A percentile compares a stretch with the other conserved stretches of the same genome.
Evolutionary conservation across 2,113 vertebrate species (phyloP).

Genomic region (Prochilodus magdalenae): DNA sequence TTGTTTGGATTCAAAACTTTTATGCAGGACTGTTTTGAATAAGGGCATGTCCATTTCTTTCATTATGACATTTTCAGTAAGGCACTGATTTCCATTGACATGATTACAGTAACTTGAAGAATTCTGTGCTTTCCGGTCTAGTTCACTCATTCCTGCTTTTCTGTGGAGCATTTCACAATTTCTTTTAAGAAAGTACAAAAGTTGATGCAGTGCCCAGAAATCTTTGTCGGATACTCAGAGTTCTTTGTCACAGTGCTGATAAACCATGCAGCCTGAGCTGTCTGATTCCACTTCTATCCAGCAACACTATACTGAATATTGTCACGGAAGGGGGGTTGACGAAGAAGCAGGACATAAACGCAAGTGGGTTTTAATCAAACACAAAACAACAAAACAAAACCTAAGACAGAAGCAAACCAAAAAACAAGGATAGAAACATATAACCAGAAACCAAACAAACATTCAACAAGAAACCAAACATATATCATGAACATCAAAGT

Average conservation of each 20-base stretch:
- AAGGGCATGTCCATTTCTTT: not conserved
- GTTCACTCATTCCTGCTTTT: not conserved
- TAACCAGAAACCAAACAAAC: no score
- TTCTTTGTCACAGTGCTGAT: not conserved
- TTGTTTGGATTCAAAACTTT: not conserved
- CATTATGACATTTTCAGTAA: not conserved
- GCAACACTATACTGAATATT: no score
- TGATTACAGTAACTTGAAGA: not conserved
- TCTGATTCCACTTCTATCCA: not conserved
- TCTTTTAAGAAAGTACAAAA: not conserved
- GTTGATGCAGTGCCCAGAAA: not conserved
- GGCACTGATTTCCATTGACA: not conserved
- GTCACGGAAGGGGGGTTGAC: no score
- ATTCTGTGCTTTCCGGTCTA: not conserved
- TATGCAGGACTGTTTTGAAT: not conserved
- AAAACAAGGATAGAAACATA: no score
- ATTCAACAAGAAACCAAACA: no score
- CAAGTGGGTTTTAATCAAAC: no score
- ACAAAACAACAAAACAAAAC: no score
- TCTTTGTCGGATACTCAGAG: not conserved
- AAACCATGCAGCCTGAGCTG: no score
- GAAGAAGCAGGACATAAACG: no score
- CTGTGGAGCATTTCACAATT: not conserved
- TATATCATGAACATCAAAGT: no score
- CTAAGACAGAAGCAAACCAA: no score